Evolutionary conservation across 1,140 invertebrate species (phyloP), one percentile per base, ranked within the genome.

Genomic region (Reticulitermes speratus): DNA sequence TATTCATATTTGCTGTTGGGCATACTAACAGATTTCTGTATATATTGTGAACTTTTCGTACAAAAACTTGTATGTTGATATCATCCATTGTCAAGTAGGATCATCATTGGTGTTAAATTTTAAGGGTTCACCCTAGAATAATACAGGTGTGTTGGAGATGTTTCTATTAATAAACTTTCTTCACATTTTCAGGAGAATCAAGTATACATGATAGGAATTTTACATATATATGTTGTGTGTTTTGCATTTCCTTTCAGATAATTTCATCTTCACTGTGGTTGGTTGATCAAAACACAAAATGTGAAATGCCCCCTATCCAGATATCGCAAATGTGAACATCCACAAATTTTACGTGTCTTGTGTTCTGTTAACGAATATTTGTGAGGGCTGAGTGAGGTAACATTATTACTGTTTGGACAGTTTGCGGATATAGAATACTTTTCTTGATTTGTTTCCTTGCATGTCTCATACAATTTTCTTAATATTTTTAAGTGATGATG

Each of bases 191-290:
- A 84, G 83, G 48, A 84, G 23, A 52, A 84, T 84, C 44, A 52
- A 25, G 52, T 55, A 19, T 84, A 84, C 45, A 44, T 83, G 25
- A 44, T 45, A 84, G 52, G 83, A 84, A 84, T 52, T 44, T 86
- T 86, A 44, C 48, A 69, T 86, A 86, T 55, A 55, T 82, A 86
- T 86, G 85, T 59, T 86, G 75, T 86, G 85, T 86, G 85, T 86
- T 86, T 84, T 86, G 85, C 44, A 86, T 86, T 86, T 86, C 85
- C 55, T 86, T 86, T 86, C 85, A 86, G 85, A 86, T 86, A 82
- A 86, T 81, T 86, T 86, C 83, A 84, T 84, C 85, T 86, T 82
- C 85, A 65, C 30, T 86, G 85, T 86, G 83, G 83, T 84, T 84
- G 83, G 52, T 84, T 75, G 65, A 75, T 14, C 65, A 75, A 75